phyloP scores from a whole-genome alignment of 1,140 invertebrate genomes.

The Anagrus nilaparvatae region DNA sequence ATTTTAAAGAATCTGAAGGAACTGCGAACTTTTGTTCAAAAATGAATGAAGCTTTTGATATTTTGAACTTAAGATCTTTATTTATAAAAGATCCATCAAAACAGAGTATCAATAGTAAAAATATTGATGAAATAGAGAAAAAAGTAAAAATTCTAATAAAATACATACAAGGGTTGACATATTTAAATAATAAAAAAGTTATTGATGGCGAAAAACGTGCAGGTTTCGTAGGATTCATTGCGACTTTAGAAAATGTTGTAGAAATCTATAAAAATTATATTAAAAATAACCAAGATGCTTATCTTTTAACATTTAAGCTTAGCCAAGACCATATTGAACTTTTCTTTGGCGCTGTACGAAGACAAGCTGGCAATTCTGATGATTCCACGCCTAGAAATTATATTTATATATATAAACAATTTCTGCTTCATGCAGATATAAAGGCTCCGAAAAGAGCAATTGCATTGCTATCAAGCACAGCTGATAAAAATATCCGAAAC shows the following conservation, averaged over 20 bases:
- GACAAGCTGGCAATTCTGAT: neutral
- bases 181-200: neutral
- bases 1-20: conserved; percentile 19
- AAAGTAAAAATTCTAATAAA: neutral
- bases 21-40: conserved; percentile 20
- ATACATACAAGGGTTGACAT: neutral
- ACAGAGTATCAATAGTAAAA: neutral
- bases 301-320: conserved; percentile 3
- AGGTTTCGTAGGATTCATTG: neutral
- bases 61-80: conserved; percentile 23
- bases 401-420: conserved; percentile 3
- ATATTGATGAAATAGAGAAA: neutral
- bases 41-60: conserved; percentile 26
- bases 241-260: neutral
- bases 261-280: conserved; percentile 2
- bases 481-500: no score
- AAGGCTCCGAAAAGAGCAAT: neutral
- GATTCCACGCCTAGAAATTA: conserved; percentile 10
- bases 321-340: conserved; percentile 1
- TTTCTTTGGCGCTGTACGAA: neutral
- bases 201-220: neutral
- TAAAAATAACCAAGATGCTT: conserved; percentile 2
- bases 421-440: neutral
- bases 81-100: conserved; percentile 10
- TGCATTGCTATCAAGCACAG: no score